Conservation (phyloP, 2,797 vertebrate genomes). For the Hydrocynus forskahlii region DNA sequence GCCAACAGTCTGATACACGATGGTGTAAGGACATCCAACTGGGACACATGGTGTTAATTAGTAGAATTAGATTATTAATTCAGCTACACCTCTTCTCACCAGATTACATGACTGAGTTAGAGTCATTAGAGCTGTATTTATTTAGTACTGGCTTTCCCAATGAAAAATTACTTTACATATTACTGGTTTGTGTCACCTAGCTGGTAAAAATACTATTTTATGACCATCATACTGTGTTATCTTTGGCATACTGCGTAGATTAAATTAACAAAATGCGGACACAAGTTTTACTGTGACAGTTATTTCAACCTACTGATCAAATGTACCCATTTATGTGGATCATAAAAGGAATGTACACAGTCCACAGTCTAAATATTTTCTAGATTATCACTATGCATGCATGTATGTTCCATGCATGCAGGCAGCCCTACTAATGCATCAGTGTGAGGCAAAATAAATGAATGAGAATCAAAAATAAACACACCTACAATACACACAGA, state of each 20-base stretch:
- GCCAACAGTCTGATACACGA: neutral
- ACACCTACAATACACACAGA: constrained; percentile 23
- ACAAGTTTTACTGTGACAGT: too few species aligned
- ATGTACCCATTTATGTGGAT: neutral
- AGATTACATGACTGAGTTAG: neutral
- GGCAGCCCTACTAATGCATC: neutral
- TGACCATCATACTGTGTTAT: too few species aligned
- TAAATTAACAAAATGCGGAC: too few species aligned
- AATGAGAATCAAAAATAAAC: neutral
- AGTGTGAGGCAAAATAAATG: neutral
- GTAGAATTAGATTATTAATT: neutral
- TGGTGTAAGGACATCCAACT: constrained; percentile 19
- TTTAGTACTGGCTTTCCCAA: neutral
- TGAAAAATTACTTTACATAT: neutral
- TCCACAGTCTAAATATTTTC: too few species aligned
- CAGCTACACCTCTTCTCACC: neutral
- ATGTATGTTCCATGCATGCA: neutral
- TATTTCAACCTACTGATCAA: too few species aligned
- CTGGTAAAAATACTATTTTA: too few species aligned
- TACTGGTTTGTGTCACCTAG: too few species aligned
- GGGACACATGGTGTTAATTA: constrained; percentile 13
- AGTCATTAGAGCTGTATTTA: neutral
- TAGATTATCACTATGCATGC: too few species aligned
- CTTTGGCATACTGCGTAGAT: too few species aligned
- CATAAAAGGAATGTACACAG: too few species aligned